Evolutionary conservation across 2,113 vertebrate species (phyloP), one percentile per base, ranked within the genome.

Genomic region (Podocnemis expansa): DNA sequence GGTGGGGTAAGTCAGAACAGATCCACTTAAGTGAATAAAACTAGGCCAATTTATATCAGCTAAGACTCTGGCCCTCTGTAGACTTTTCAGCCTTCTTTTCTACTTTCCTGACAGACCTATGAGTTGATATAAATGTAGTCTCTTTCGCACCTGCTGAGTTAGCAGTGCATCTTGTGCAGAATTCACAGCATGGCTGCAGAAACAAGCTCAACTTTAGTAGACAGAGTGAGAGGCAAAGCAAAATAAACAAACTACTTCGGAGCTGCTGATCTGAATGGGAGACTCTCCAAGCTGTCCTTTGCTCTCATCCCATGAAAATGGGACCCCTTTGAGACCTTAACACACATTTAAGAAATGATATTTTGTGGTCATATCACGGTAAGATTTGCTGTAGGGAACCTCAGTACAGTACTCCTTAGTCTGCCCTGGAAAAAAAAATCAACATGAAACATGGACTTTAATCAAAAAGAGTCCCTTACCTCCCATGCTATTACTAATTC

Each of bases 401-500:
- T 55, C 80, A 29, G 21, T 1, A 29, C 78, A 91, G 10, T 80
- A 67, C 54, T 93, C 38, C 75, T 83, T 86, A 60, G 9, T 93
- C 82, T 87, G 19, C 47, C 31, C 83, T 96, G 83, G 86, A 91
- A 93, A 86, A 93, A 87, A 86, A 93, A 86, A 63, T 43, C 70
- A 87, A 82, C 56, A 93, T 54, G 63, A 88, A 82, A 85, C 21
- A 63, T 89, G 85, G 24, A 12, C 45, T 85, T 87, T 70, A 87
- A 91, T 89, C 12, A 93, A 43, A 94, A 96, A 89, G 25, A 52
- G 21, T 93, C 83, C 67, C 98, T 98, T 98, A 99, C 99, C 99
- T 99, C 99, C 99, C 99, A 99, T 25, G 99, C 99, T 95, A 99
- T 99, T 97, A 99, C 99, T 96, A 99, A 97, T 96, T 99, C 99